Evolutionary conservation across 2,113 vertebrate genomes (phyloP), one percentile per base, ranked within the genome.

Genomic region (Miniopterus natalensis): DNA sequence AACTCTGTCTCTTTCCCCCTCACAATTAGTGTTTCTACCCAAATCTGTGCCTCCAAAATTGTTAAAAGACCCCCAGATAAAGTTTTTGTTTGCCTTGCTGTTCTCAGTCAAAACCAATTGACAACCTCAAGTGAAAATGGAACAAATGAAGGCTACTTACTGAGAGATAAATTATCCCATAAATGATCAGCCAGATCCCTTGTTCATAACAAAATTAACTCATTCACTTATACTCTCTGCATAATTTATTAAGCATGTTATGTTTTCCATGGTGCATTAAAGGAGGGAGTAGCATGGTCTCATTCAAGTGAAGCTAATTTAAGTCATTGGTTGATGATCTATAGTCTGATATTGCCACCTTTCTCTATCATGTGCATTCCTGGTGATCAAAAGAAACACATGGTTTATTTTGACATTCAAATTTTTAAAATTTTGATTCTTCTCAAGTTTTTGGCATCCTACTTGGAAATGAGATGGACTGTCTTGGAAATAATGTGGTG

Each of bases 391-490:
- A 90, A 84, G 49, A n/a, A 71, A 85, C 17, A 23, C 14, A 27
- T 87, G 53, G 45, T 66, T 12, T 77, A 93, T 78, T 84, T 66
- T 49, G 21, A 94, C 20, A 95, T 57, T 87, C 70, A 88, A 68
- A 57, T 27, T 65, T 49, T 65, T 47, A 68, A 55, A 74, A 18
- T 87, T 78, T 87, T 71, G 74, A 13, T 90, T 81, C 9, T 90
- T 78, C 42, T 71, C 78, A 88, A 90, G 40, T 55, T 92, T 27
- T 63, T 92, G 80, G 45, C 29, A 84, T 77, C 8, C 45, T 2
- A 55, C 40, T 75, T 77, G 29, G 66, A 78, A 92, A 66, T 66
- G 89, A 53, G 70, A 42, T 21, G 47, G 15, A n/a, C 31, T 36
- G 36, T 36, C 36, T 45, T 66, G 13, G 65, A 92, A 90, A 71